These are phyloP conservation scores for Taenioides sp. DNA, from an alignment of 2,797 vertebrate species.

Conservation along the genomic window DNA sequence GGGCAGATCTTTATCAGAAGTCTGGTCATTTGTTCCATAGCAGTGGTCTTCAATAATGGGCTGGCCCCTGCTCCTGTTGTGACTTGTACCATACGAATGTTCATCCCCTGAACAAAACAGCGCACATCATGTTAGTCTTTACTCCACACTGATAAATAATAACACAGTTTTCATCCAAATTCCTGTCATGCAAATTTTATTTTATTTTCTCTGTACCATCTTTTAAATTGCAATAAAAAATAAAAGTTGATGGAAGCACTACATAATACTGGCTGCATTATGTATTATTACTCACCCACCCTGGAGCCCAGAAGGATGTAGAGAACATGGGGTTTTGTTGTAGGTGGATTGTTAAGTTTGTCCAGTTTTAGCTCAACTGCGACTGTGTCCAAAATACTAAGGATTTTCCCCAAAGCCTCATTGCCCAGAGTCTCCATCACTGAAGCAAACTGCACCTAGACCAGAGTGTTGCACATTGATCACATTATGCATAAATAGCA, in stretches of 20 bases:
- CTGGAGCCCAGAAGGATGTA: conserved; percentile 57
- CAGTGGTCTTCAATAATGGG: not conserved
- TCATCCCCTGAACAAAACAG: not conserved
- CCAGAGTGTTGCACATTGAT: not conserved
- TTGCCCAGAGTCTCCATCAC: conserved; percentile 77
- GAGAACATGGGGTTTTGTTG: conserved; percentile 56
- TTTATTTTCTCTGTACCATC: not conserved
- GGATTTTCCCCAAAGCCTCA: conserved; percentile 77
- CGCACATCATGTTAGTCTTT: not conserved
- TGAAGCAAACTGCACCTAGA: conserved; percentile 68
- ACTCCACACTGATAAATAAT: not conserved
- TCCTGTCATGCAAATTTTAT: not conserved
- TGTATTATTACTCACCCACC: conserved; percentile 49
- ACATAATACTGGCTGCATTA: not conserved
- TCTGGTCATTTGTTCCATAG: conserved; percentile 1
- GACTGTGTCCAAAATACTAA: conserved; percentile 71
- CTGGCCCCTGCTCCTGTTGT: too few relatives aligned
- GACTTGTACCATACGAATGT: not conserved
- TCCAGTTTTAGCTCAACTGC: conserved; percentile 45
- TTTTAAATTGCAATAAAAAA: not conserved
- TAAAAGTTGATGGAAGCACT: too few relatives aligned
- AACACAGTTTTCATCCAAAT: not conserved
- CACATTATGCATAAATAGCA: not conserved
- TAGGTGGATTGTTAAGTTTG: conserved; percentile 3
- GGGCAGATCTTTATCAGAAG: not conserved